Conservation (phyloP, 2,888 invertebrate genomes). For the Agriopis leucophaearia region DNA sequence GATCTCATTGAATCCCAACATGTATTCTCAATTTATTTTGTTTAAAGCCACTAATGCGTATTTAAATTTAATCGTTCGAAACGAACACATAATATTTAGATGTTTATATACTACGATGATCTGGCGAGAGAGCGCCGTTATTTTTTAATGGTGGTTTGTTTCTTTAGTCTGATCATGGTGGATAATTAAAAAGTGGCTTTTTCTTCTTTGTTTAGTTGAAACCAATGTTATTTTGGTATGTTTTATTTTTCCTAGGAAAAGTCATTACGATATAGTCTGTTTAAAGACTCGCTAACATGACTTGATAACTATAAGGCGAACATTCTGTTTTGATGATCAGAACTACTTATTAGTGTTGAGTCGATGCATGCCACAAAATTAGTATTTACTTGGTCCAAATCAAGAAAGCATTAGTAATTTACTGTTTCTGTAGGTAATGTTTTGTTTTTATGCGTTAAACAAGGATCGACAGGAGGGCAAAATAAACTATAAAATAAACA, state of each 20-base stretch:
- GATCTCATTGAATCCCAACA: slow-evolving; percentile 31
- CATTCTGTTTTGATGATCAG: slow-evolving; percentile 11
- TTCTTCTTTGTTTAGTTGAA: slow-evolving; percentile 53
- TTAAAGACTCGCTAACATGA: slow-evolving; percentile 65
- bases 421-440: not conserved
- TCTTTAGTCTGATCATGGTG: not conserved
- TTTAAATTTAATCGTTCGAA: slow-evolving; percentile 5
- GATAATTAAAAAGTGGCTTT: slow-evolving; percentile 31
- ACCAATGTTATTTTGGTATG: slow-evolving; percentile 67
- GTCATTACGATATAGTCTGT: slow-evolving; percentile 73
- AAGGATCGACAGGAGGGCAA: not conserved
- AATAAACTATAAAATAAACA: not conserved
- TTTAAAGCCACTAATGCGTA: slow-evolving; percentile 22
- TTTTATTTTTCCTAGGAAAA: slow-evolving; percentile 74
- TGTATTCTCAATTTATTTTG: slow-evolving; percentile 42
- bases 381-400: no score
- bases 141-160: not conserved
- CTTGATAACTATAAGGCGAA: slow-evolving; percentile 15
- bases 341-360: no score
- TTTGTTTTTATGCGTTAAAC: not conserved
- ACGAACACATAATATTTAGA: slow-evolving; percentile 6
- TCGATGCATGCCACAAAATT: not conserved
- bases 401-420: no score
- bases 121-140: not conserved
- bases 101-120: not conserved